Evolutionary conservation across 2,113 vertebrate species (phyloP), one percentile per base, ranked within the genome.

Genomic region (Thunnus thynnus): DNA sequence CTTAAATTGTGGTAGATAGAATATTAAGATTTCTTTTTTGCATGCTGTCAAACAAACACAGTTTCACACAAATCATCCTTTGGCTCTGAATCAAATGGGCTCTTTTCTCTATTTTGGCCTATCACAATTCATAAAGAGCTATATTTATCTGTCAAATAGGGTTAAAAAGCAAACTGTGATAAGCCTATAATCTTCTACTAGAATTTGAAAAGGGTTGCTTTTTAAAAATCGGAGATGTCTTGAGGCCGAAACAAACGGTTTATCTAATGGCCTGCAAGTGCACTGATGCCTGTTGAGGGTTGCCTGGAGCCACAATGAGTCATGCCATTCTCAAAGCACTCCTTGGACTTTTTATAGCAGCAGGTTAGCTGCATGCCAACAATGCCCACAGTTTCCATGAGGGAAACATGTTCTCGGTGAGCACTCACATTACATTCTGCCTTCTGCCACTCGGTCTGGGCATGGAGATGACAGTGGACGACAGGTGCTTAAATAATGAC

Each of bases 361-460:
- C 78, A 87, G 75, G 88, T 89, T 78, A 86, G 83, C 70, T 17
- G 47, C 72, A 84, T 76, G 58, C 73, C 81, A 89, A 84, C 86
- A 85, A 88, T 88, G 75, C 47, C 75, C 74, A 73, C 78, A 57
- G 70, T 78, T 73, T 82, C 80, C 80, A 77, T 20, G 56, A 84
- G 63, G 63, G 71, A 73, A 80, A 62, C 58, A 64, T 36, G 71
- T 47, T 85, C 80, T 78, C 71, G 13, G 44, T 4, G 6, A 80
- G 50, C 72, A 61, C 70, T 81, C 32, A 16, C 50, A 55, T 76
- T 84, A 62, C 56, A 78, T 58, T 67, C 55, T 64, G 51, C 64
- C 68, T 55, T 77, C 86, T 78, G 76, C 82, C 75, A 78, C 65
- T 80, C 32, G 13, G 58, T 80, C 41, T 58, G 44, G 44, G 36